Evolutionary conservation across 1,140 invertebrate genomes (phyloP), one percentile per base, ranked within the genome.

Genomic region (Brachionus rotundiformis): DNA sequence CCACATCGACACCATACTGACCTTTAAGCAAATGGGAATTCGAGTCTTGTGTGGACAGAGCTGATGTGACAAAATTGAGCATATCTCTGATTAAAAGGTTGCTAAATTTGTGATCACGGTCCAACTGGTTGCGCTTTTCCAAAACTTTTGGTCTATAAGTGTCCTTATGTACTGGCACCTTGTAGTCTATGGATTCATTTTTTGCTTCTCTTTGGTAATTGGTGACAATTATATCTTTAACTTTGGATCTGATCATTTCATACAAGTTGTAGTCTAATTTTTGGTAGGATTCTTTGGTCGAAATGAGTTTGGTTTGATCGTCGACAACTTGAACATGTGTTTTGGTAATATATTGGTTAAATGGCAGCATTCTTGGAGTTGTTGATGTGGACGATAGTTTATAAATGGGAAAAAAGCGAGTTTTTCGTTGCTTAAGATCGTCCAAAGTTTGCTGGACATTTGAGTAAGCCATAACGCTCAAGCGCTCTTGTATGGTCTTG

Each of bases 331-430:
- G 16, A 10, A 79, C 8, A 23, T 81, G 79, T 2, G 59, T 41
- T 81, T 63, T 63, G 11, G 79, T 81, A 5, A 81, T 81, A 16
- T 81, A 63, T 81, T 81, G 54, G 41, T 68, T 47, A 31, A 81
- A 81, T 13, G 59, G 59, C 19, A 81, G 33, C 16, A 10, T 39
- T 16, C 25, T 25, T 10, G 79, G 36, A 13, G 33, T 63, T 8
- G 36, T 63, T 1, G 54, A 36, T 3, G 36, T 11, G 3, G 54
- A 16, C 3, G 33, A 63, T 11, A 65, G 10, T 25, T 47, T 25
- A 11, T 63, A 68, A 11, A 81, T 81, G n/a, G 54, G 54, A 47
- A 25, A 63, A 23, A 36, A 65, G 3, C 54, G 31, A 11, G 54
- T 81, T 36, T 33, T 47, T 19, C 54, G 36, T 29, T 31, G 41